Evolutionary conservation across 2,797 vertebrate species (phyloP).

Genomic region (Gadopsis bispinosus): DNA sequence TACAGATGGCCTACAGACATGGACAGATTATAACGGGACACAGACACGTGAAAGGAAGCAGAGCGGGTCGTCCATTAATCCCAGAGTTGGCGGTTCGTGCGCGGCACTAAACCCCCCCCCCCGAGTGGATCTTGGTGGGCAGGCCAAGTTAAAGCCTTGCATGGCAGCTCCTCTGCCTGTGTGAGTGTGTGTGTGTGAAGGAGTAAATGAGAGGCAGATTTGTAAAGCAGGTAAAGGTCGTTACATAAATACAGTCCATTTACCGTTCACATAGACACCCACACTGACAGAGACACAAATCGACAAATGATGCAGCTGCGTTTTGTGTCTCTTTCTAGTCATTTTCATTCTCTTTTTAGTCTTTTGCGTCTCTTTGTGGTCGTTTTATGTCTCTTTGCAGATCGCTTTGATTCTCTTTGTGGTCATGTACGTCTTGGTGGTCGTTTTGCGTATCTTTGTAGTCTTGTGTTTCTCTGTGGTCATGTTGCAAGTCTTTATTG

Average conservation of each 20-base stretch:
- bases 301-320: neutral
- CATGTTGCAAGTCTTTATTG: neutral
- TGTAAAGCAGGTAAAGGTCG: no score
- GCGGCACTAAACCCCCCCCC: no score
- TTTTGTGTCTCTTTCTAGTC: neutral
- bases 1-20: no score
- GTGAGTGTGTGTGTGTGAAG: no score
- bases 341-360: neutral
- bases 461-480: neutral
- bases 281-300: neutral
- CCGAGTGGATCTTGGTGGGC: no score
- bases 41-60: neutral
- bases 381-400: neutral
- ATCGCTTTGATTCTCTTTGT: neutral
- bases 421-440: neutral
- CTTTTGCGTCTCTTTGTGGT: neutral
- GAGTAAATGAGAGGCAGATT: no score
- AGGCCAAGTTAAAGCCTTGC: no score
- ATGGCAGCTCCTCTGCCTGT: no score
- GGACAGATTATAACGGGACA: neutral
- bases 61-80: no score
- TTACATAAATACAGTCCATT: no score
- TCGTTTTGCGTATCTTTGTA: neutral
- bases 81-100: no score
- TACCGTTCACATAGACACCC: neutral